Evolutionary conservation across 2,888 invertebrate species (phyloP).

Genomic region (Elmis aenea): DNA sequence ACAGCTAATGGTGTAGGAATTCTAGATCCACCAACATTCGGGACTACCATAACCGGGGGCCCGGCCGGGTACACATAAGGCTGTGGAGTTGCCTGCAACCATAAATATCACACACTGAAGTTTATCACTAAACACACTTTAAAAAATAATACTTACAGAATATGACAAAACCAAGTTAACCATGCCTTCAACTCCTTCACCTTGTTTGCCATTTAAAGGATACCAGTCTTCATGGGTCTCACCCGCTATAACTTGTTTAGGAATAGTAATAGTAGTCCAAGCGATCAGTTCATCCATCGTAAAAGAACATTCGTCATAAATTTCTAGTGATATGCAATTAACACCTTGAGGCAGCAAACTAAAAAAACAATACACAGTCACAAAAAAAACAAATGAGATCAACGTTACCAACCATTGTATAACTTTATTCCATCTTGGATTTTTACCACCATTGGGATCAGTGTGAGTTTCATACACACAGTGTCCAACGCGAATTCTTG

Average conservation of each 20-base stretch:
- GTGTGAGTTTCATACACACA: conserved; percentile 95
- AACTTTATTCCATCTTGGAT: conserved; percentile 93
- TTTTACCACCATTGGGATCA: conserved; percentile 90
- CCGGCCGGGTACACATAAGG: conserved; percentile 49
- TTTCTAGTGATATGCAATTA: conserved; percentile 83
- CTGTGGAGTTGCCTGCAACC: conserved; percentile 44
- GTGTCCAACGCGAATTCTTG: conserved; percentile 86
- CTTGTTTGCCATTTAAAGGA: conserved; percentile 88
- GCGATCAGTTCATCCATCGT: conserved; percentile 94
- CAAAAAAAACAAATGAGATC: conserved; percentile 1
- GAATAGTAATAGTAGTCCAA: conserved; percentile 87
- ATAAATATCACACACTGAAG: conserved; percentile 7
- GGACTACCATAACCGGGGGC: conserved; percentile 67
- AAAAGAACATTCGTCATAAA: conserved; percentile 96
- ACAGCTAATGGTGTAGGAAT: conserved; percentile 53
- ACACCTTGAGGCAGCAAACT: conserved; percentile 86
- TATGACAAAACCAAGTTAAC: conserved; percentile 87
- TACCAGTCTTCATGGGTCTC: conserved; percentile 96
- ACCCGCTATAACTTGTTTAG: conserved; percentile 75
- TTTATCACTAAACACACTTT: conserved; percentile 1
- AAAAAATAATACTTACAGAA: conserved; percentile 49
- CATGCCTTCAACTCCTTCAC: conserved; percentile 89
- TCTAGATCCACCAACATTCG: conserved; percentile 49
- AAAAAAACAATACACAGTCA: conserved; percentile 19
- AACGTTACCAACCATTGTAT: conserved; percentile 70